Conservation (phyloP, 2,797 vertebrate species). For the Fratercula arctica region DNA sequence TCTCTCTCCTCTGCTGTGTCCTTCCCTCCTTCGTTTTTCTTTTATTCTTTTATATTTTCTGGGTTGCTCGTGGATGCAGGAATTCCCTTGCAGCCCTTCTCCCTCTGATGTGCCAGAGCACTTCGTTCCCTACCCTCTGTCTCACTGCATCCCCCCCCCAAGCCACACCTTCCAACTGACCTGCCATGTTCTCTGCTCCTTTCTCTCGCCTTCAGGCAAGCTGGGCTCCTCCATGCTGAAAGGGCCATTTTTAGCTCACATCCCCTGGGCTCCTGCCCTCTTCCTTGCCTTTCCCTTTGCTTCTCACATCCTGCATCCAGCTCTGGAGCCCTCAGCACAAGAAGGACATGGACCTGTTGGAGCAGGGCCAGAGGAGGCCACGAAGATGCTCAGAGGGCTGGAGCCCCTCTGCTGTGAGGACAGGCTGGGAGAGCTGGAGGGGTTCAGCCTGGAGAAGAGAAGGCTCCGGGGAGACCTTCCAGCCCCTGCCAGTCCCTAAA, state of each 20-base stretch:
- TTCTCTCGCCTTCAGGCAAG: slow-evolving; percentile 16
- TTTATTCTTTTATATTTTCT: background rate
- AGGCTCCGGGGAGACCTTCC: too few relatives aligned
- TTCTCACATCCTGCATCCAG: accelerated
- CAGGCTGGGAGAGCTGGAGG: too few relatives aligned
- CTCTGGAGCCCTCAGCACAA: too few relatives aligned
- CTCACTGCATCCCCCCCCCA: background rate
- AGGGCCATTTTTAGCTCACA: background rate
- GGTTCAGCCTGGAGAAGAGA: too few relatives aligned
- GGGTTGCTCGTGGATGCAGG: background rate
- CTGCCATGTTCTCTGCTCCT: background rate
- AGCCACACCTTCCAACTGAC: background rate
- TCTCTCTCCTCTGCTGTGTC: background rate
- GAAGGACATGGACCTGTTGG: too few relatives aligned
- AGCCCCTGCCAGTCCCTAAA: too few relatives aligned
- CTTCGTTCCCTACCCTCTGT: background rate
- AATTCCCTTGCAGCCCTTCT: background rate
- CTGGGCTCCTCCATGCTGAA: background rate
- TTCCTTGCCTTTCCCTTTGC: background rate
- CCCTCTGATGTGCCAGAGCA: background rate
- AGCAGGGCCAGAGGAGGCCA: too few relatives aligned
- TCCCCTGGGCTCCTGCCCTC: background rate
- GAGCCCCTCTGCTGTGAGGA: too few relatives aligned
- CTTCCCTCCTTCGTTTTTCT: background rate
- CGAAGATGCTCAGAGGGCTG: too few relatives aligned